phyloP scores from a whole-genome alignment of 2,113 vertebrate species.

The Menura novaehollandiae region DNA sequence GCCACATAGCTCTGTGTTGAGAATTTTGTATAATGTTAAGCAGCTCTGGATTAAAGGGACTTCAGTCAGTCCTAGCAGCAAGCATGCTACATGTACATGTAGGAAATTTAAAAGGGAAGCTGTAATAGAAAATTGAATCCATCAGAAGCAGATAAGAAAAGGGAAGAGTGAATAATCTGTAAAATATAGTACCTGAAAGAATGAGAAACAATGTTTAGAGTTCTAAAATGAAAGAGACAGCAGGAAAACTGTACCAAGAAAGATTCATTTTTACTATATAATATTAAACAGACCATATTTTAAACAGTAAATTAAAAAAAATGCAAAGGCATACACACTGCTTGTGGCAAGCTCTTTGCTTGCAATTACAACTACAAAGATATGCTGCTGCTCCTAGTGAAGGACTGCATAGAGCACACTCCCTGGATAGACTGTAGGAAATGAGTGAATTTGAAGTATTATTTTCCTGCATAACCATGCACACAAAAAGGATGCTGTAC shows the following conservation, averaged over 20 bases:
- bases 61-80: neutral
- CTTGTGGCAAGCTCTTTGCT: neutral
- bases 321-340: accelerated
- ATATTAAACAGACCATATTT: neutral
- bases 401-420: neutral
- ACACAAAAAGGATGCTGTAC: neutral
- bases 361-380: neutral
- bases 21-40: neutral
- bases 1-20: neutral
- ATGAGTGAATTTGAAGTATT: neutral
- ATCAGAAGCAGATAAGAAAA: neutral
- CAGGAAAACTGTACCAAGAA: neutral
- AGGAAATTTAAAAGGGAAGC: neutral
- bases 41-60: neutral
- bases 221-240: neutral
- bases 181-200: neutral
- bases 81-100: neutral
- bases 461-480: neutral
- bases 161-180: neutral
- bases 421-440: neutral
- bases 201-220: neutral
- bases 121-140: neutral
- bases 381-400: neutral
- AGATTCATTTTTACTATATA: neutral
- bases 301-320: neutral